Percentiles rank a stretch among this genome's conserved stretches.
Conservation (phyloP, 2,797 vertebrate species). For the Odontamblyopus lacepedii region DNA sequence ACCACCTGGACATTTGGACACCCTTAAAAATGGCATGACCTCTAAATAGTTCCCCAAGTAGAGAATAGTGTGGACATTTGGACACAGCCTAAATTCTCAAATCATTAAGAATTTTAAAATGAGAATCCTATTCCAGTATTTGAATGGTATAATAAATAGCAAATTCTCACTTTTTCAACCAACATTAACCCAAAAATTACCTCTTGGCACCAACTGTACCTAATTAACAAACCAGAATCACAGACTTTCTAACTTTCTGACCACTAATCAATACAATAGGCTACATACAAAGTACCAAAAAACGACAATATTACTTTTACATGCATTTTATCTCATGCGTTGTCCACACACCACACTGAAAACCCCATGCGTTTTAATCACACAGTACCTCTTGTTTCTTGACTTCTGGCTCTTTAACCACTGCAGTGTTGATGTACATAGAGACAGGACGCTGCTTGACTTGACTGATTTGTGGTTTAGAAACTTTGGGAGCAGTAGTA, state of each 20-base stretch:
- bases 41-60: too few species aligned
- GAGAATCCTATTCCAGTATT: too few species aligned
- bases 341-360: slow-evolving; percentile 42
- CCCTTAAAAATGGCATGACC: too few species aligned
- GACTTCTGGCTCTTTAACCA: slow-evolving; percentile 34
- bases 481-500: background rate
- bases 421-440: slow-evolving; percentile 35
- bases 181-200: background rate
- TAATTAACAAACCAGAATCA: background rate
- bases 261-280: background rate
- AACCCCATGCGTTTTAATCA: slow-evolving; percentile 29
- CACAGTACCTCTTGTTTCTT: slow-evolving; percentile 72
- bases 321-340: slow-evolving; percentile 49
- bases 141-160: too few species aligned
- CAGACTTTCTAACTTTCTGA: too few species aligned
- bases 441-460: background rate
- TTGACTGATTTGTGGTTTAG: background rate
- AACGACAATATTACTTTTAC: slow-evolving; percentile 32
- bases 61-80: too few species aligned
- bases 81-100: too few species aligned
- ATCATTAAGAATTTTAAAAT: too few species aligned
- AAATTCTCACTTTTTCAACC: too few species aligned
- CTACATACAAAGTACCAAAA: background rate
- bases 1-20: too few species aligned
- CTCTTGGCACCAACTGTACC: background rate